These are phyloP conservation scores for Chaitophorus viminalis DNA, from an alignment of 2,888 invertebrate species.

Conservation along the genomic window DNA sequence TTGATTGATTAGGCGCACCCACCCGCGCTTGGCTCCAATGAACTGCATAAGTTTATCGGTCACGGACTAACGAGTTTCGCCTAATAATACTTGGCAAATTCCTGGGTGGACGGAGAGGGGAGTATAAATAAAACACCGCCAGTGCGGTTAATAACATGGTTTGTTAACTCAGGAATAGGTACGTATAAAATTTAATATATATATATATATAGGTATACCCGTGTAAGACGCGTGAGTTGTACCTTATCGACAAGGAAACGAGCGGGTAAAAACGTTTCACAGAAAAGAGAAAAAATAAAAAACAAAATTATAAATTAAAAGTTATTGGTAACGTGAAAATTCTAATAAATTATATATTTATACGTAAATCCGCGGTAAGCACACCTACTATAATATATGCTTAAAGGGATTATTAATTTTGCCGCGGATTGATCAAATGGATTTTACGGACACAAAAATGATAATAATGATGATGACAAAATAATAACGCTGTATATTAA, in stretches of 20 bases:
- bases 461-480: not conserved
- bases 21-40: not conserved
- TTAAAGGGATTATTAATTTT: too few species aligned
- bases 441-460: not conserved
- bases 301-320: too few species aligned
- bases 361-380: too few species aligned
- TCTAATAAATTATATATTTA: not conserved
- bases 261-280: not conserved
- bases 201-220: not conserved
- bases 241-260: not conserved
- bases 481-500: not conserved
- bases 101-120: not conserved
- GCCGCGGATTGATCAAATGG: not conserved
- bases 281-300: not conserved
- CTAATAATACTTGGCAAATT: slow-evolving; percentile 10
- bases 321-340: not conserved
- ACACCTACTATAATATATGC: too few species aligned
- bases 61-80: slow-evolving; percentile 14
- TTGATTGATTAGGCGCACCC: slow-evolving; percentile 17
- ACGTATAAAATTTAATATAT: not conserved
- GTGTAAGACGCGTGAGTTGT: not conserved
- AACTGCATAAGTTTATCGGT: slow-evolving; percentile 37
- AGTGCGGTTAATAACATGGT: slow-evolving; percentile 25
- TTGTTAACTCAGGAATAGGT: not conserved
- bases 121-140: slow-evolving; percentile 11